phyloP scores from a whole-genome alignment of 2,797 vertebrate species.

The Acrocephalus scirpaceus region DNA sequence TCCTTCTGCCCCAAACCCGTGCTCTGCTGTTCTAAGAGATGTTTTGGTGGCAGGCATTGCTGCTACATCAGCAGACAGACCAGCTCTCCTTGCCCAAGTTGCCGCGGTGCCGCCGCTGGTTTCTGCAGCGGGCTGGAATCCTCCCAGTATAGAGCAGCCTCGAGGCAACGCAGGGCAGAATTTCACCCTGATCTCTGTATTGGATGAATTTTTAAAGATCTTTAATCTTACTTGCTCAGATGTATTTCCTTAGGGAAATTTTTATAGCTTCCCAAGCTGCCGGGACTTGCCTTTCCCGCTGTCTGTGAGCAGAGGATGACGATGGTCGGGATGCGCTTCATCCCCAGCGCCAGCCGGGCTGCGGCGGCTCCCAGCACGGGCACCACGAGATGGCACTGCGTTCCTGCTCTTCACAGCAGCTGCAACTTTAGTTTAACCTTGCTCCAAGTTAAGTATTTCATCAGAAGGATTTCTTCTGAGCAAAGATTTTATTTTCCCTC shows the following conservation, averaged over 20 bases:
- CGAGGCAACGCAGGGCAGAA: accelerated
- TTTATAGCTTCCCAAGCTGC: background rate
- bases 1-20: accelerated
- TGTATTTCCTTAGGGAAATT: background rate
- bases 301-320: background rate
- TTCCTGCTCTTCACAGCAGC: slow-evolving; percentile 41
- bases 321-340: background rate
- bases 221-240: background rate
- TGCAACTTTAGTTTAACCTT: background rate
- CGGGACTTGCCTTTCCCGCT: background rate
- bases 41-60: background rate
- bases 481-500: slow-evolving; percentile 18
- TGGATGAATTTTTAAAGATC: background rate
- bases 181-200: background rate
- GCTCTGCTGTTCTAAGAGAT: accelerated
- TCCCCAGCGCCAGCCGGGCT: background rate
- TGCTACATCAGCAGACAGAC: background rate
- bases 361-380: background rate
- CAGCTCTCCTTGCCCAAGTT: background rate
- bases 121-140: background rate
- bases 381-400: slow-evolving; percentile 84
- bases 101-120: background rate
- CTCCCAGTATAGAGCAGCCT: accelerated
- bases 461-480: slow-evolving; percentile 51
- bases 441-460: slow-evolving; percentile 37